Percentiles rank a stretch among this genome's conserved stretches.
These are phyloP conservation scores for Uromys caudimaculatus DNA, from an alignment of 2,797 vertebrate species.

Conservation along the genomic window DNA sequence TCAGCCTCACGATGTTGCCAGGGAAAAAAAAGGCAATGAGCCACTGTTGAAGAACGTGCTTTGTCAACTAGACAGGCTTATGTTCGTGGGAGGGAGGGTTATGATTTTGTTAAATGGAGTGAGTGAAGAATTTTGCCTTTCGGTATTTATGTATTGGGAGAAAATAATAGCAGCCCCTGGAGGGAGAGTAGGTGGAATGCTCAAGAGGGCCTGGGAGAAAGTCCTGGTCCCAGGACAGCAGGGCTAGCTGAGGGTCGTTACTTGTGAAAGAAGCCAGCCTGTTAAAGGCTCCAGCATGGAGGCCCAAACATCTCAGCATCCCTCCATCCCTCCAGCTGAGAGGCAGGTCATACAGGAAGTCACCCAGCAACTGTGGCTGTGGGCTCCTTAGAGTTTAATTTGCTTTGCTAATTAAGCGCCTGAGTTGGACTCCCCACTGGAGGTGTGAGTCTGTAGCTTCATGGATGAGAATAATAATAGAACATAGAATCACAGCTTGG, in stretches of 20 bases:
- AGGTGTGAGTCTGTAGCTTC: slow-evolving; percentile 54
- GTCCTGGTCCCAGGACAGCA: neutral
- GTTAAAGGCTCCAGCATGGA: neutral
- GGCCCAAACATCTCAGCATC: neutral
- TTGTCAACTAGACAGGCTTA: neutral
- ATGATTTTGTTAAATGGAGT: neutral
- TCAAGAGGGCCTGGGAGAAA: neutral
- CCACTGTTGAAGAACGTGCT: fast-evolving
- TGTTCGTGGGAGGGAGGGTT: neutral
- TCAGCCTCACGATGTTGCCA: neutral
- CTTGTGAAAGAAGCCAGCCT: neutral
- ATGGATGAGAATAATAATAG: slow-evolving; percentile 61
- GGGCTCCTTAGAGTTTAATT: slow-evolving; percentile 62
- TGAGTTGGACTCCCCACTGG: slow-evolving; percentile 41
- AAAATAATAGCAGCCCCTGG: neutral
- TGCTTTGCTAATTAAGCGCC: slow-evolving; percentile 67
- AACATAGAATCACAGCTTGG: slow-evolving; percentile 50
- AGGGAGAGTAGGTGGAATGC: neutral
- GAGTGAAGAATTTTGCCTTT: slow-evolving; percentile 23
- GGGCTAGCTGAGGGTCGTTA: neutral
- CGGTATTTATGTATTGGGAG: neutral
- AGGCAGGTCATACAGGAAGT: slow-evolving; percentile 44
- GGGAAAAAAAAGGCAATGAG: neutral
- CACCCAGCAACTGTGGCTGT: neutral
- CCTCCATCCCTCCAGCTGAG: neutral